Conservation (phyloP, 2,888 invertebrate genomes). For the Catocala fraxini region DNA sequence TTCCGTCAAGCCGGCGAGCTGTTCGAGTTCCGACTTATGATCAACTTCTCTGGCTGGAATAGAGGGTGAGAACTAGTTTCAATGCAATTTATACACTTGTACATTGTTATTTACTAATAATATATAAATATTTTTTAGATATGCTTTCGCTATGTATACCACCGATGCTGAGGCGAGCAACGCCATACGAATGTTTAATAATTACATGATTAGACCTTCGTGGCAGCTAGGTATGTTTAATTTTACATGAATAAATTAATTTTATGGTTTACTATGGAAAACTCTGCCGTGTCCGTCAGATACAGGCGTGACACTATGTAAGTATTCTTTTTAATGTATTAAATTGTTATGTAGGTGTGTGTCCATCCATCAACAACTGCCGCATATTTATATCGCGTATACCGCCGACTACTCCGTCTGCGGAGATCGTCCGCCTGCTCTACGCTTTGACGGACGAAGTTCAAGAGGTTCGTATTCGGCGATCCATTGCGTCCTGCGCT, state of each 20-base stretch:
- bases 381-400: conserved; percentile 89
- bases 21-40: conserved; percentile 92
- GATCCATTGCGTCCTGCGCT: conserved; percentile 83
- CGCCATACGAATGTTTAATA: conserved; percentile 90
- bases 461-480: conserved; percentile 81
- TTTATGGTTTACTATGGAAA: not conserved
- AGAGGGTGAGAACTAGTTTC: conserved; percentile 87
- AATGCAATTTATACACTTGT: not conserved
- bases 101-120: not conserved
- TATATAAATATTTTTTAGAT: conserved; percentile 72
- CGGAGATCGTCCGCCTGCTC: conserved; percentile 88
- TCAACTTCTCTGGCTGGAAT: conserved; percentile 91
- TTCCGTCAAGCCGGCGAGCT: conserved; percentile 88
- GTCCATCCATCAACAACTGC: conserved; percentile 92
- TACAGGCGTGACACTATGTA: no score
- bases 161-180: conserved; percentile 88
- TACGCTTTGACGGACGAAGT: conserved; percentile 84
- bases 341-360: conserved; percentile 86
- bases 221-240: conserved; percentile 84
- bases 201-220: conserved; percentile 90
- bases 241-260: not conserved
- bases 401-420: conserved; percentile 87
- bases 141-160: conserved; percentile 91
- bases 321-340: not conserved
- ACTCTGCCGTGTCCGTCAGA: no score